Conservation (phyloP, 2,888 invertebrate species). For the Aporophyla nigra region DNA sequence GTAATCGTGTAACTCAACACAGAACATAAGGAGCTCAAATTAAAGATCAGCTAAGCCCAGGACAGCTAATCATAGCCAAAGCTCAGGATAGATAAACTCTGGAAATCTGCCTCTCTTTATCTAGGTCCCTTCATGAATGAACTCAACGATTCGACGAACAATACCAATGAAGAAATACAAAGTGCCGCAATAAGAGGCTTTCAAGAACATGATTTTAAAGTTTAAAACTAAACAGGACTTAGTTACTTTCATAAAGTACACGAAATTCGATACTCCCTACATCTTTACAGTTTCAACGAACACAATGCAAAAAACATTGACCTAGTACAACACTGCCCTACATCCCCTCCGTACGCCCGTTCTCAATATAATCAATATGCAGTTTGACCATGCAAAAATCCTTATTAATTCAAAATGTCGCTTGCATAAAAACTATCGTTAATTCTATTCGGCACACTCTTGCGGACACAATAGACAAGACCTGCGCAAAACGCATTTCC, state of each 20-base stretch:
- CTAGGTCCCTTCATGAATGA: too few species aligned
- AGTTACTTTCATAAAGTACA: neutral
- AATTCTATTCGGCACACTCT: constrained; percentile 84
- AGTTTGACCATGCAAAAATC: constrained; percentile 83
- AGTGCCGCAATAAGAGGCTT: neutral
- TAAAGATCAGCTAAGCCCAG: too few species aligned
- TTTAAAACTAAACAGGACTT: neutral
- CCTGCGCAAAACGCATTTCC: constrained; percentile 76
- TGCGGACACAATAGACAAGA: constrained; percentile 77
- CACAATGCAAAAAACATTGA: constrained; percentile 33
- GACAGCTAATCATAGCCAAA: too few species aligned
- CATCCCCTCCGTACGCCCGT: constrained; percentile 45
- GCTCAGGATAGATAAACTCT: too few species aligned
- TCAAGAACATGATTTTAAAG: neutral
- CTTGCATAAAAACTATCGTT: constrained; percentile 87
- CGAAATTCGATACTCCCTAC: constrained; percentile 8
- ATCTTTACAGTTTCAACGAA: neutral
- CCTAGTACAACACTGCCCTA: constrained; percentile 64
- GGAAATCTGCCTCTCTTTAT: too few species aligned
- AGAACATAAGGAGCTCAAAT: too few species aligned
- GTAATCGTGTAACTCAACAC: too few species aligned
- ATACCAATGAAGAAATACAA: neutral
- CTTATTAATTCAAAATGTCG: constrained; percentile 83
- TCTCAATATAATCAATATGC: constrained; percentile 75
- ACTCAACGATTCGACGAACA: too few species aligned